Conservation (phyloP, 2,797 vertebrate genomes). For the Paramormyrops hopkinsi region DNA sequence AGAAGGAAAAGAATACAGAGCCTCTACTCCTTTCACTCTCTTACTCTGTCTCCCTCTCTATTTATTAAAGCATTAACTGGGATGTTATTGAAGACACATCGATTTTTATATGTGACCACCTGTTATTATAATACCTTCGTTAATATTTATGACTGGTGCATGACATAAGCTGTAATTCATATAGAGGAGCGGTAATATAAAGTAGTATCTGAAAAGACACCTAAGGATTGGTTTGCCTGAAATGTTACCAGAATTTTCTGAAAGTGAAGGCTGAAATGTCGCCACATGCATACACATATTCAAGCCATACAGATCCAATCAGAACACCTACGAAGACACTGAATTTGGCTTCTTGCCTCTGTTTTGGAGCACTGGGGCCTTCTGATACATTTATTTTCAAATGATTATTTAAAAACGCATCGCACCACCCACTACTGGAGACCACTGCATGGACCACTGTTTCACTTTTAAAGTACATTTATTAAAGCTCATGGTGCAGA, state of each 20-base stretch:
- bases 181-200: not conserved
- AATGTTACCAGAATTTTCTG: not conserved
- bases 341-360: slow-evolving; percentile 2
- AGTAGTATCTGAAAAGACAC: not conserved
- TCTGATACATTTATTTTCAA: not conserved
- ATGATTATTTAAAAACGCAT: not conserved
- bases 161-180: slow-evolving; percentile 17
- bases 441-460: not conserved
- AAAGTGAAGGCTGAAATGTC: not conserved
- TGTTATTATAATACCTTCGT: slow-evolving; percentile 2
- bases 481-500: not conserved
- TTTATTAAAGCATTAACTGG: slow-evolving; percentile 17
- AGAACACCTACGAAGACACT: not conserved
- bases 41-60: not conserved
- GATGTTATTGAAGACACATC: slow-evolving; percentile 1
- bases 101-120: not conserved
- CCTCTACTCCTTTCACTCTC: not conserved
- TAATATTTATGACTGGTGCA: slow-evolving; percentile 17
- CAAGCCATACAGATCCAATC: not conserved
- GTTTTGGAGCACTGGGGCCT: not conserved
- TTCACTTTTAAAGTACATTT: not conserved
- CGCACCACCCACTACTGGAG: not conserved
- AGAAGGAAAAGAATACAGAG: not conserved
- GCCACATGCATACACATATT: not conserved
- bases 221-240: not conserved